Evolutionary conservation across 2,888 invertebrate species (phyloP).

Genomic region (Philereme transversata): DNA sequence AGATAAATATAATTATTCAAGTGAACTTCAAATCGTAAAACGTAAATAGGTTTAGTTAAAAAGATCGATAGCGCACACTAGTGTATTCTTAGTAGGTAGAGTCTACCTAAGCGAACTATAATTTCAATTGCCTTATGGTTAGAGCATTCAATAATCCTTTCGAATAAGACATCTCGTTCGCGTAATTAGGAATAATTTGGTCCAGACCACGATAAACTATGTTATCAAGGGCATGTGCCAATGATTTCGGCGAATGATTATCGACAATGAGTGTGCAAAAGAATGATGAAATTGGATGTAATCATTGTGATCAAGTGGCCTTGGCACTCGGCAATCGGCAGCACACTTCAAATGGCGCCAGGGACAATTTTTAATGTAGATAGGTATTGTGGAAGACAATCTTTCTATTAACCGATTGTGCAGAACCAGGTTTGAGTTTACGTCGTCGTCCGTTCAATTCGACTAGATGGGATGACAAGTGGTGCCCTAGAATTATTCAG

Average conservation of each 20-base stretch:
- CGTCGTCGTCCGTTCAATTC: slow-evolving; percentile 13
- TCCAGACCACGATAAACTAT: slow-evolving; percentile 10
- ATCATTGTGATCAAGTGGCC: slow-evolving; percentile 55
- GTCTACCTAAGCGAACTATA: too few species aligned
- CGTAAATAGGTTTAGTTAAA: background rate
- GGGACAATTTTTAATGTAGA: slow-evolving; percentile 35
- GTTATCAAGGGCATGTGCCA: slow-evolving; percentile 32
- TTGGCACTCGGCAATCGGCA: slow-evolving; percentile 52
- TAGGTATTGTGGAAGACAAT: slow-evolving; percentile 28
- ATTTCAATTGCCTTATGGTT: background rate
- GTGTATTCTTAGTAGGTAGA: too few species aligned
- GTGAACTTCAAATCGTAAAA: background rate
- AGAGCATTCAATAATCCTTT: too few species aligned
- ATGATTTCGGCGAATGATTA: slow-evolving; percentile 36
- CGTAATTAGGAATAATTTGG: slow-evolving; percentile 1
- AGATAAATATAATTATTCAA: background rate
- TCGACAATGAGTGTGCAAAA: slow-evolving; percentile 41
- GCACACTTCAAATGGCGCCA: slow-evolving; percentile 49
- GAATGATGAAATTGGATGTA: slow-evolving; percentile 58
- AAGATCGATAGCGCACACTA: too few species aligned
- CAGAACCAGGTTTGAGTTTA: slow-evolving; percentile 11
- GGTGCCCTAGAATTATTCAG: background rate
- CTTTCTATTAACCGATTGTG: slow-evolving; percentile 30
- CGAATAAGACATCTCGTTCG: slow-evolving; percentile 10
- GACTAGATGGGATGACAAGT: background rate